Evolutionary conservation across 2,888 invertebrate species (phyloP), one percentile per base, ranked within the genome.

Genomic region (Actias luna): DNA sequence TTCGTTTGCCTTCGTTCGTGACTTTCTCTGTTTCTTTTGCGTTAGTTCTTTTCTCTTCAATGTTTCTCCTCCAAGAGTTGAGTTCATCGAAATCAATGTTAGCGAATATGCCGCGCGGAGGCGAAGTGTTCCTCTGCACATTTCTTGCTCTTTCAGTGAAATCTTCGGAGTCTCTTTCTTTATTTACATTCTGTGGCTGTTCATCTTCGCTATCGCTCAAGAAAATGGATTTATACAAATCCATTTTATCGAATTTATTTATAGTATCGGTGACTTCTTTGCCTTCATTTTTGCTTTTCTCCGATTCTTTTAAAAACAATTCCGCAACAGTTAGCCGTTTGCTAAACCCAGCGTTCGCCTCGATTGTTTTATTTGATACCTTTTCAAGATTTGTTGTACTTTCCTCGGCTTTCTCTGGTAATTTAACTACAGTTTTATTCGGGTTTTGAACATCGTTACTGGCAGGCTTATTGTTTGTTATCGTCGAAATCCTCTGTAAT

Each of bases 191-290:
- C 12, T 66, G 69, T 29, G 62, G 67, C n/a, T 61, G 66, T 7
- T 66, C 69, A 16, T 94, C 93, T 73, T 96, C 96, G 76, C 96
- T 96, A 65, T 97, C 96, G 74, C 96, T 96, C 31, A 96, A 93
- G 80, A 99, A 99, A 75, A 99, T 97, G 0, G 97, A 96, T 84
- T 97, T 97, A 78, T 98, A 99, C 4, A 99, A 89, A 85, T 98
- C 98, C 82, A 93, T 91, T 85, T 87, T 92, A 64, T 93, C 91
- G 63, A 93, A 93, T 70, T 89, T 87, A 22, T 92, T 83, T 63
- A 93, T 93, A 0, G 93, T 88, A 59, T 91, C 85, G 0, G 84
- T 84, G 0, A 89, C 83, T 73, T 79, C 82, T 5, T 70, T 73
- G 0, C 77, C 82, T 68, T 80, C 72, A 2, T 82, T 73, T 67